Evolutionary conservation across 2,888 invertebrate genomes (phyloP).

Genomic region (Masnerella sp.): DNA sequence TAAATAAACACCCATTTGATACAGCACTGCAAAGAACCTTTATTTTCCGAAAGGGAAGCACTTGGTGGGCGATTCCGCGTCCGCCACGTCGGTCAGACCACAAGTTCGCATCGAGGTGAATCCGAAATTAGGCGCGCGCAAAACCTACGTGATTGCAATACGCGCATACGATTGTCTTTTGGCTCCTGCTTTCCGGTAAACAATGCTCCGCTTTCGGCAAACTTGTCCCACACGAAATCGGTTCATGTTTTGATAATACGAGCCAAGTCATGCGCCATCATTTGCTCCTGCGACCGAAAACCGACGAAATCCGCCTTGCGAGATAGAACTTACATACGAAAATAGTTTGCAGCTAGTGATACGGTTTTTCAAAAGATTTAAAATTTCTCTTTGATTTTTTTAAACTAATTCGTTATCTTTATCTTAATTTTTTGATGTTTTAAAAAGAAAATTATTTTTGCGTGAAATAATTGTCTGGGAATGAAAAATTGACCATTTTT

Average conservation of each 20-base stretch:
- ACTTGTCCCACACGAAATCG: conserved; percentile 21
- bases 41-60: conserved; percentile 42
- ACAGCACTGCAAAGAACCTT: too few relatives aligned
- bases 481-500: too few relatives aligned
- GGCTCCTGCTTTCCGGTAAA: conserved; percentile 36
- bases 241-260: conserved; percentile 42
- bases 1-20: too few relatives aligned
- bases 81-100: conserved; percentile 63
- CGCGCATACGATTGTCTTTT: conserved; percentile 63
- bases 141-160: conserved; percentile 73
- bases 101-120: conserved; percentile 66
- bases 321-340: neutral
- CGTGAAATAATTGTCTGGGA: too few relatives aligned
- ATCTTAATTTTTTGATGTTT: too few relatives aligned
- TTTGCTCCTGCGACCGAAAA: neutral
- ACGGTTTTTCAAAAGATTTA: too few relatives aligned
- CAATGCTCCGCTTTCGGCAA: conserved; percentile 32
- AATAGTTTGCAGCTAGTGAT: too few relatives aligned
- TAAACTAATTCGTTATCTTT: too few relatives aligned
- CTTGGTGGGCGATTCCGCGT: conserved; percentile 61
- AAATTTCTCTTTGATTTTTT: too few relatives aligned
- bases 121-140: conserved; percentile 71
- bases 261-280: conserved; percentile 33
- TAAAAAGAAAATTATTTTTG: too few relatives aligned
- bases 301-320: conserved; percentile 1